Base-by-base conservation (phyloP, 2,797 vertebrate genomes). In the Peromyscus nudipes region DNA sequence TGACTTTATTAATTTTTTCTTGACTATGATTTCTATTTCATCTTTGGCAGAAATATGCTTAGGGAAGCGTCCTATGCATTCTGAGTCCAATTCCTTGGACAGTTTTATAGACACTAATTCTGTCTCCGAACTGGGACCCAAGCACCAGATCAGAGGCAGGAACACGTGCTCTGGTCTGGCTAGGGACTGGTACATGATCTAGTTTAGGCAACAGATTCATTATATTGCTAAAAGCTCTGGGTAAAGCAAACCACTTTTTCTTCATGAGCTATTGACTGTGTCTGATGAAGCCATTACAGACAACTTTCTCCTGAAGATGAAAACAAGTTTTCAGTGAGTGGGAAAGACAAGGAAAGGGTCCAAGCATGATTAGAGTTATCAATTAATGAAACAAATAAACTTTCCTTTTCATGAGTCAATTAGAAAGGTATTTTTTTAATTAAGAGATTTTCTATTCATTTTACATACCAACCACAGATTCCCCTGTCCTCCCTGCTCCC, bases 21-120 rank as follows among this genome's bases (percentile, higher is more conserved):
- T 83, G 43, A 16, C 8, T 73, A 37, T 4, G 6, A 3, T 34
- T 90, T 96, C 14, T 12, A 52, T 73, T 96, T 91, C 52, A 67
- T 5, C 49, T 52, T 92, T 87, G 10, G 49, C 34, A 92, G 52
- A 71, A 82, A 34, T 27, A 21, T 75, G 37, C 6, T 43, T 52
- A 7, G 2, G 19, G 19, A 3, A 93, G 0, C 2, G 43, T 64
- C 4, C 7, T 43, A 1, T 0, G 3, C 1, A 40, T 0, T 57
- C 43, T 40, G 57, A 76, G 10, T 55, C 25, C 23, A 43, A 0
- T 8, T 93, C 12, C 40, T 82, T 91, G 7, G 1, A 83, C 43
- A 64, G 31, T 17, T 89, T n/a, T 46, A 89, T 9, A 7, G 62
- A 79, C 29, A 31, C 27, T 31, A 83, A 83, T 43, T 17, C 25